These are phyloP conservation scores for Beris morrisii DNA, from an alignment of 2,888 invertebrate species.

Conservation along the genomic window DNA sequence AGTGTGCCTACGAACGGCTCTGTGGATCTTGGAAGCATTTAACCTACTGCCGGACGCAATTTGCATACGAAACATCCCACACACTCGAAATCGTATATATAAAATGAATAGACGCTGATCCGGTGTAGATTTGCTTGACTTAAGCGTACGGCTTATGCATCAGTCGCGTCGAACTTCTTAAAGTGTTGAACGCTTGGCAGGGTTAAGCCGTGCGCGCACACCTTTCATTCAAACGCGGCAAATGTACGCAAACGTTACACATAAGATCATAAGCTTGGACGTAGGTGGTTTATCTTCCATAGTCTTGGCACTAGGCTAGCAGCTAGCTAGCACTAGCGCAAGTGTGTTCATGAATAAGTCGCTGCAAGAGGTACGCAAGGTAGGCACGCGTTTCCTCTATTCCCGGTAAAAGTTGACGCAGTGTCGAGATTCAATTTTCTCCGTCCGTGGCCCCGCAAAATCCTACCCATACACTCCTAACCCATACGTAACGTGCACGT, in stretches of 20 bases:
- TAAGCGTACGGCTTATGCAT: slow-evolving; percentile 1
- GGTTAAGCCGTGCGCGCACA: slow-evolving; percentile 10
- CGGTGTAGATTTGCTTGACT: slow-evolving; percentile 10
- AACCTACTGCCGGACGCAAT: slow-evolving; percentile 20
- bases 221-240: slow-evolving; percentile 4
- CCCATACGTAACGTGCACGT: too few relatives aligned
- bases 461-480: too few relatives aligned
- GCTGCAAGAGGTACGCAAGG: too few relatives aligned
- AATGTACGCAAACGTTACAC: slow-evolving; percentile 17
- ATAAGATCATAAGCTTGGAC: slow-evolving; percentile 18
- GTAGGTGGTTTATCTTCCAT: too few relatives aligned
- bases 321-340: too few relatives aligned
- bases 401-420: background rate
- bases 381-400: slow-evolving; percentile 25
- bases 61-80: slow-evolving; percentile 29
- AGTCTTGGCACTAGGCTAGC: too few relatives aligned
- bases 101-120: slow-evolving; percentile 12
- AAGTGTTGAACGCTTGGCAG: slow-evolving; percentile 28
- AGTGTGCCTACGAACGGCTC: background rate
- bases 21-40: slow-evolving; percentile 16
- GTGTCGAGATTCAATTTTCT: slow-evolving; percentile 8
- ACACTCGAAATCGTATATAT: slow-evolving; percentile 8
- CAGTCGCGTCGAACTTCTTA: slow-evolving; percentile 3
- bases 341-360: too few relatives aligned
- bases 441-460: background rate